Base-by-base conservation (phyloP, 2,113 vertebrate species). In the Pica pica region DNA sequence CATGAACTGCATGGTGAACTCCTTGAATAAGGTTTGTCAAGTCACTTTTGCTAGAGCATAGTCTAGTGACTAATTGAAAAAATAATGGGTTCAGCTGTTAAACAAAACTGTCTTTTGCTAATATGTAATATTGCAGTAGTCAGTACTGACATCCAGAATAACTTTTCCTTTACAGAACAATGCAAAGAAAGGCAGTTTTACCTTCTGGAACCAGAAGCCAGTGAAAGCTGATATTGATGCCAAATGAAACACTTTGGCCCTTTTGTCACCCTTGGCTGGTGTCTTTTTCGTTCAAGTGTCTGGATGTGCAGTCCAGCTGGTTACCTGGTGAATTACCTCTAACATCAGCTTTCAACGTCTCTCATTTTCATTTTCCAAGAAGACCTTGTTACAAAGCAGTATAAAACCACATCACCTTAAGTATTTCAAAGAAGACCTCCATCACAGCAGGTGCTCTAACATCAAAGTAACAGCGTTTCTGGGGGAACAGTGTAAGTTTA, bases 381-480 rank as follows among this genome's bases (percentile, higher is more conserved):
- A 60, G n/a, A 77, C 65, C 19, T 75, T 83, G 13, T 59, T 92
- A 64, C 19, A 80, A 87, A 83, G 50, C 31, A 76, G 8, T 47
- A 71, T 63, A 83, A 85, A 94, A 74, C 39, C 46, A 33, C 7
- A 8, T 60, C 71, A 94, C 35, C 50, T 65, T 74, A 91, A 96
- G 52, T 21, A 52, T 92, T 94, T 96, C 79, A 96, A 90, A 95
- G 84, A 59, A n/a, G 69, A 90, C 41, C 73, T 90, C 69, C 37
- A 74, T 39, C 79, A 83, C 69, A 89, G 84, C 39, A 82, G 79
- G 81, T 61, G 15, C 22, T 85, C 87, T 77, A 46, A 30, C 41
- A 70, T 90, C 44, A 83, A 92, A 96, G 50, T 84, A 90, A 35
- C n/a, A 92, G 17, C 4, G 4, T 85, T 96, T 91, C 65, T 71